Base-by-base conservation (phyloP, 2,888 invertebrate genomes). In the Meta bourneti region DNA sequence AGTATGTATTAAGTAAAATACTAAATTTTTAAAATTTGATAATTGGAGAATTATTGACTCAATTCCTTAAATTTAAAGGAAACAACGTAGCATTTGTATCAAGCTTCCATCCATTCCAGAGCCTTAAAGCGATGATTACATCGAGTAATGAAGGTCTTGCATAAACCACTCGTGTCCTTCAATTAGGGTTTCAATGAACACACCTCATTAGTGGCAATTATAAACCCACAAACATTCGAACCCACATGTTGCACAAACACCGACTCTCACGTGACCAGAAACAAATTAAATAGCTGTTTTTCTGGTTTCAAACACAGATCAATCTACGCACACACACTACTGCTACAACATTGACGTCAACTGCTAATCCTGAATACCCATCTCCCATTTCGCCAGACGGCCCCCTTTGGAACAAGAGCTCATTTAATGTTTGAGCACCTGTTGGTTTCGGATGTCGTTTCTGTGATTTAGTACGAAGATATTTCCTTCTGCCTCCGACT, bases 401-500 rank as follows among this genome's bases (percentile, higher is more conserved):
- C n/a, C 77, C 52, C 52, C 52, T 52, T 11, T 52, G 19, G 81
- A 74, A 83, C 83, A 83, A 19, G 52, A 74, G 72, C 20, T 71
- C 20, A 4, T 20, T 54, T 51, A 49, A n/a, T 34, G 83, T 83
- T 83, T 72, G 74, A 0, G 51, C 83, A 83, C 83, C 83, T 83
- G 83, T 16, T 51, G 61, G 13, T 61, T 61, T 61, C 61, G 61
- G 11, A 16, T 61, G 61, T 11, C 61, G 11, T 16, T 9, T 8
- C 61, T 5, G 61, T 11, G 61, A 61, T 16, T 61, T 34, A 34
- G 34, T 34, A 34, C 34, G 34, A 34, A 34, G 34, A 34, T 34
- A 34, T 34, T 34, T 34, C 34, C 34, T 34, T 34, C 4, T 34
- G 34, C 34, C 34, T 34, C 34, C 34, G 34, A 16, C 16, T 61